Evolutionary conservation across 2,113 vertebrate genomes (phyloP).

Genomic region (Daboia siamensis): DNA sequence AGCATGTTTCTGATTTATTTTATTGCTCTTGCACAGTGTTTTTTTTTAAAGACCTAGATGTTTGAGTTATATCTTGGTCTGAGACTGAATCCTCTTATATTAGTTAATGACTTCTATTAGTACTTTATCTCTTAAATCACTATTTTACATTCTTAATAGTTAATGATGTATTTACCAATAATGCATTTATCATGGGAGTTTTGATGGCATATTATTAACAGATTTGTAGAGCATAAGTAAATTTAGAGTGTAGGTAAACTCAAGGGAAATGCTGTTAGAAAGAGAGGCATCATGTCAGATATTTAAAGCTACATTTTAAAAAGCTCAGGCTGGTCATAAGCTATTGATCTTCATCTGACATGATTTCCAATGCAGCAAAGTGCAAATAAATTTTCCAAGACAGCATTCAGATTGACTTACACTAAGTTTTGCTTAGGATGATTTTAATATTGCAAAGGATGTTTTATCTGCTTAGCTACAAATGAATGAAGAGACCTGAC

Average conservation of each 20-base stretch:
- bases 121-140: constrained; percentile 23
- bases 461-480: constrained; percentile 28
- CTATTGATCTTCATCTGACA: constrained; percentile 47
- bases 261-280: constrained; percentile 35
- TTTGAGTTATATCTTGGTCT: constrained; percentile 45
- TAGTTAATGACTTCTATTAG: constrained; percentile 45
- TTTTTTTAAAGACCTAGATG: neutral
- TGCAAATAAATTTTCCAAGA: constrained; percentile 53
- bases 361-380: constrained; percentile 46
- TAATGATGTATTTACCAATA: constrained; percentile 9
- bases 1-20: constrained; percentile 41
- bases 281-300: constrained; percentile 30
- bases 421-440: constrained; percentile 25
- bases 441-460: constrained; percentile 52
- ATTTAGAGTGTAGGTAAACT: constrained; percentile 4
- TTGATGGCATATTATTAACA: constrained; percentile 48
- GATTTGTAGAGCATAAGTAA: constrained; percentile 50
- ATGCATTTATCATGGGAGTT: constrained; percentile 24
- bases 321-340: constrained; percentile 35
- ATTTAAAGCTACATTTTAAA: constrained; percentile 60
- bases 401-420: constrained; percentile 43
- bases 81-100: constrained; percentile 33
- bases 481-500: constrained; percentile 42
- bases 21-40: constrained; percentile 20
- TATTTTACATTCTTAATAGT: constrained; percentile 39